A percentile compares a stretch with the other conserved stretches of the same genome.
phyloP scores from a whole-genome alignment of 2,888 invertebrate genomes.

The Lepidochitona cinerea region DNA sequence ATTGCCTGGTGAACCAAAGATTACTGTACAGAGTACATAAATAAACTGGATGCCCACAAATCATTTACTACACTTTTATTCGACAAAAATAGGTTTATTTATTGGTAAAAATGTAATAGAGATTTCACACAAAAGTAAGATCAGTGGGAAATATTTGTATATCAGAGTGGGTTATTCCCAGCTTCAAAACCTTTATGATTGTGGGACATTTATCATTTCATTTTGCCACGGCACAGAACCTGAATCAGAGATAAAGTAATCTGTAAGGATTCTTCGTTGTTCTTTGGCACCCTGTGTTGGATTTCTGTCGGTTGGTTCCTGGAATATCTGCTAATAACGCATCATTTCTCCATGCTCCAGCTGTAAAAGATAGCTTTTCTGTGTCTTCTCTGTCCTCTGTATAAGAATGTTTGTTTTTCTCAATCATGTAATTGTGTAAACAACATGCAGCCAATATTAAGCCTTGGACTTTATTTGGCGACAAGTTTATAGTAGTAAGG shows the following conservation, averaged over 20 bases:
- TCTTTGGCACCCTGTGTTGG: conserved; percentile 3
- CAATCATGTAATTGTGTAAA: conserved; percentile 11
- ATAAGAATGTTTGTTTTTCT: background rate
- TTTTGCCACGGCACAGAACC: conserved; percentile 3
- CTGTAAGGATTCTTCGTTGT: conserved; percentile 1
- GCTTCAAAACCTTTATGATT: too few relatives aligned
- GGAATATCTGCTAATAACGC: background rate
- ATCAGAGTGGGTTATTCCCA: too few relatives aligned
- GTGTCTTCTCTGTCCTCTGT: background rate
- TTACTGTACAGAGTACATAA: too few relatives aligned
- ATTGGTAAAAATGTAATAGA: too few relatives aligned
- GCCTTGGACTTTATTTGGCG: background rate
- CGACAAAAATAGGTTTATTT: too few relatives aligned
- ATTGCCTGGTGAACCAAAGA: too few relatives aligned
- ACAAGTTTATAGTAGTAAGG: conserved; percentile 6
- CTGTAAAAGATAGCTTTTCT: background rate
- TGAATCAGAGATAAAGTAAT: background rate
- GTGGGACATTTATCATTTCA: too few relatives aligned
- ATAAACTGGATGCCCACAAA: too few relatives aligned
- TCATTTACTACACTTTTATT: too few relatives aligned
- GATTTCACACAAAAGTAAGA: too few relatives aligned
- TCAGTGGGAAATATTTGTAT: too few relatives aligned
- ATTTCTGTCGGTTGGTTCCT: background rate
- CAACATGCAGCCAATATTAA: conserved; percentile 11
- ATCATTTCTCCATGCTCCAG: conserved; percentile 10